phyloP scores from a whole-genome alignment of 2,113 vertebrate species.

The Saccopteryx leptura region DNA sequence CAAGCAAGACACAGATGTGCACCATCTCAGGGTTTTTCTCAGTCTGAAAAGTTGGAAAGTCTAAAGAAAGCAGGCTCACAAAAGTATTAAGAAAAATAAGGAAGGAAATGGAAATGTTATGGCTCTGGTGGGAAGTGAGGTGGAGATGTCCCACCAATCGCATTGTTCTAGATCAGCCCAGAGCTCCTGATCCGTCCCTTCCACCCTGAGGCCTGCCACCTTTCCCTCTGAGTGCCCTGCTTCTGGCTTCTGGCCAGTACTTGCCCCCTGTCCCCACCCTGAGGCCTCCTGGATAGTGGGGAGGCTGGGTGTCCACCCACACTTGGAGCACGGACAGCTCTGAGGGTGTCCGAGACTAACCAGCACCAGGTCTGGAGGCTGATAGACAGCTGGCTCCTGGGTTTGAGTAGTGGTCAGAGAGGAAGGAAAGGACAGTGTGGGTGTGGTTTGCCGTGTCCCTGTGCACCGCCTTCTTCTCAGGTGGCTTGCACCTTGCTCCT shows the following conservation, averaged over 20 bases:
- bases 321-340: neutral
- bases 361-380: neutral
- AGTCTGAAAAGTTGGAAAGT: neutral
- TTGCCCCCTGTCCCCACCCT: neutral
- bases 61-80: neutral
- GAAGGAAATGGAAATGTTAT: neutral
- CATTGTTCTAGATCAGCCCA: neutral
- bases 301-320: neutral
- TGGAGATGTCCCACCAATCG: rapidly evolving
- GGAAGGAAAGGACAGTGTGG: neutral
- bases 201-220: neutral
- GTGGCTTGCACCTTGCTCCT: neutral
- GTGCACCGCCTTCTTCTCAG: neutral
- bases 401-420: neutral
- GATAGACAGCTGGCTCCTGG: neutral
- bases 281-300: neutral
- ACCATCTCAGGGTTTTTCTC: neutral
- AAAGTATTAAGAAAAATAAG: too few relatives aligned
- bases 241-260: neutral
- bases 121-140: neutral
- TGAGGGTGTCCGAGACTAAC: neutral
- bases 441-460: neutral
- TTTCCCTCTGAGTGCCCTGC: neutral
- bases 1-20: too few relatives aligned
- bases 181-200: neutral